Evolutionary conservation across 2,888 invertebrate genomes (phyloP).

Genomic region (Acanthopleura granulata): DNA sequence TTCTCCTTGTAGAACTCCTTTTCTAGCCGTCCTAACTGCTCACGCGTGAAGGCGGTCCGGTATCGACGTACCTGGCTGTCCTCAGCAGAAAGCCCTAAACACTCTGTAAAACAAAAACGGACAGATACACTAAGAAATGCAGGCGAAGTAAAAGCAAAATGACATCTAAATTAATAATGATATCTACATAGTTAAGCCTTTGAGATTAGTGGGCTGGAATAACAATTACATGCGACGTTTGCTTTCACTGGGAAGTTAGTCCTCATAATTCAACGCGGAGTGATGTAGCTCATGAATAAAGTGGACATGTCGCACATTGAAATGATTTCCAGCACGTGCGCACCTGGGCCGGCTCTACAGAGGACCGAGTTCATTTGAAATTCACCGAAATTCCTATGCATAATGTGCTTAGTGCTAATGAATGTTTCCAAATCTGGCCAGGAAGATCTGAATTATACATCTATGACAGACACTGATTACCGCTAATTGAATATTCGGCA

Average conservation of each 20-base stretch:
- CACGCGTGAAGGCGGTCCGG: slow-evolving; percentile 94
- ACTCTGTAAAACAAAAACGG: no score
- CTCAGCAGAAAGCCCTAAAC: slow-evolving; percentile 11
- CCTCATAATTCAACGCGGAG: no score
- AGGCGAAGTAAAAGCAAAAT: no score
- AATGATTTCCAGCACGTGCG: no score
- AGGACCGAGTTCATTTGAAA: not conserved
- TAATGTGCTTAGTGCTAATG: not conserved
- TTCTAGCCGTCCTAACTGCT: slow-evolving; percentile 90
- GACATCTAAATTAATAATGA: no score
- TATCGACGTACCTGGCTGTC: slow-evolving; percentile 75
- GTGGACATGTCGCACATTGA: no score
- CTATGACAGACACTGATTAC: not conserved
- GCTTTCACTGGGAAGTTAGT: no score
- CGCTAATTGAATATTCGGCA: slow-evolving; percentile 2
- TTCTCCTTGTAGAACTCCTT: slow-evolving; percentile 97
- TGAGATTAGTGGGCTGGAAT: no score
- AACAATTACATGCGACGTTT: no score
- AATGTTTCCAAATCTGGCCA: not conserved
- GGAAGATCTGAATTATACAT: slow-evolving; percentile 6
- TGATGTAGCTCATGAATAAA: no score
- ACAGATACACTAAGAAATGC: no score
- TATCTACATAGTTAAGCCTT: no score
- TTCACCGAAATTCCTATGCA: not conserved
- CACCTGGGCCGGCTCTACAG: not conserved